Evolutionary conservation across 2,888 invertebrate species (phyloP), one percentile per base, ranked within the genome.

Genomic region (Thelaira solivaga): DNA sequence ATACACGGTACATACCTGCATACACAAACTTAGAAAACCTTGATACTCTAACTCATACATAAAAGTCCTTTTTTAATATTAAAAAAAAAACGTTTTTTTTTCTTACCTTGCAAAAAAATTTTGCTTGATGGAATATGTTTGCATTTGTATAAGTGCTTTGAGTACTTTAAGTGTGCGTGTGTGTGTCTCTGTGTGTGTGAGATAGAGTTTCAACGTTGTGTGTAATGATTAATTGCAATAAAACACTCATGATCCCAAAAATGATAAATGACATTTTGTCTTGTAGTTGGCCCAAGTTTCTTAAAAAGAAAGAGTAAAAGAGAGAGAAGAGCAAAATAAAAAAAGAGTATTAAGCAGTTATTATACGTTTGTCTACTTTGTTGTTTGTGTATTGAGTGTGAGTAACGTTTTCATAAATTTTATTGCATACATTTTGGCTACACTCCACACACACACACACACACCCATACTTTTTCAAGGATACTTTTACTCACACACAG

Each of bases 181-280:
- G 2, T 41, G 43, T 41, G n/a, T 36, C 3, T 5, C 24, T 31
- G 22, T 49, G 22, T 67, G 57, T 51, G 20, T 45, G 41, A 69
- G 77, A 77, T 73, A 73, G 68, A 64, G 73, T 77, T 73, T 73
- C 68, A 69, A 57, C 73, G 73, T 68, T 82, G 81, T 81, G 82
- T 82, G 83, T 82, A 84, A 85, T 86, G 87, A 86, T 87, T 86
- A 86, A 86, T 86, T 86, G 85, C 84, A 85, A 85, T 87, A 85
- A 85, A 86, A 86, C 86, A 84, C 85, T 86, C 84, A 84, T 86
- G 84, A 86, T 84, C 84, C 73, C 76, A 81, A 86, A 86, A 85
- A 86, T 86, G 86, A 86, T 86, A 85, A 86, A 86, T 85, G 84
- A 82, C 82, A 81, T 84, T 83, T 83, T 84, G 83, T 82, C 80